A percentile compares a stretch with the other conserved stretches of the same genome.
Conservation (phyloP, 2,888 invertebrate species). For the Drosophila histrio region DNA sequence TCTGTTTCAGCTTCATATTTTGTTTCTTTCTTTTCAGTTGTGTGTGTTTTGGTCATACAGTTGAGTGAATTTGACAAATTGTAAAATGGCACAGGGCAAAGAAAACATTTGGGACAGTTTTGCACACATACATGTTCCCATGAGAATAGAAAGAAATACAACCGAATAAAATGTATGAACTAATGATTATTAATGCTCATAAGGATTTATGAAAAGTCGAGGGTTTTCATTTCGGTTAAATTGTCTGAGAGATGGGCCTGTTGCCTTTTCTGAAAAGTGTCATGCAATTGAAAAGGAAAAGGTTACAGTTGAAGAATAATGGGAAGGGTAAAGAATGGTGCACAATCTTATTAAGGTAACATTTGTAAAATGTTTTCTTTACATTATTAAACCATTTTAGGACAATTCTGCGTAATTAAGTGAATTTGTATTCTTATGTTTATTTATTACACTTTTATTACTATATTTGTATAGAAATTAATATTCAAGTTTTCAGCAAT, state of each 20-base stretch:
- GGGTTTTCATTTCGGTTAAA: slow-evolving; percentile 37
- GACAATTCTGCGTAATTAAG: slow-evolving; percentile 4
- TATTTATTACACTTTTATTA: not conserved
- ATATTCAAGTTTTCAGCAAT: not conserved
- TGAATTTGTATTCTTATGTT: not conserved
- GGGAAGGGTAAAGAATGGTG: not conserved
- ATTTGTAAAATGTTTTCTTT: not conserved
- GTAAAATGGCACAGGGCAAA: slow-evolving; percentile 59
- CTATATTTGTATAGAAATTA: not conserved
- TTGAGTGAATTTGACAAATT: slow-evolving; percentile 78
- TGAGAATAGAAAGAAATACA: slow-evolving; percentile 23
- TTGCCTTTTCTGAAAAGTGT: slow-evolving; percentile 40
- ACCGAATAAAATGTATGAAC: slow-evolving; percentile 37
- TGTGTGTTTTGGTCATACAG: slow-evolving; percentile 51
- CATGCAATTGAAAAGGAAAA: slow-evolving; percentile 57
- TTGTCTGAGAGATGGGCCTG: slow-evolving; percentile 48
- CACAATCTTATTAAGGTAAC: not conserved
- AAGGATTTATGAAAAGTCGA: slow-evolving; percentile 61
- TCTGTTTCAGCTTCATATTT: slow-evolving; percentile 43
- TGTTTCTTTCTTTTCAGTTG: not conserved
- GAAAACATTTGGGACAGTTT: slow-evolving; percentile 29
- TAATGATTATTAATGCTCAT: slow-evolving; percentile 76
- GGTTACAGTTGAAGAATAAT: not conserved
- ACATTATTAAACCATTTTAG: not conserved
- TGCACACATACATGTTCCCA: slow-evolving; percentile 16